Percentiles rank a stretch among this genome's conserved stretches.
phyloP scores from a whole-genome alignment of 2,113 vertebrate species.

The Quiscalus mexicanus region DNA sequence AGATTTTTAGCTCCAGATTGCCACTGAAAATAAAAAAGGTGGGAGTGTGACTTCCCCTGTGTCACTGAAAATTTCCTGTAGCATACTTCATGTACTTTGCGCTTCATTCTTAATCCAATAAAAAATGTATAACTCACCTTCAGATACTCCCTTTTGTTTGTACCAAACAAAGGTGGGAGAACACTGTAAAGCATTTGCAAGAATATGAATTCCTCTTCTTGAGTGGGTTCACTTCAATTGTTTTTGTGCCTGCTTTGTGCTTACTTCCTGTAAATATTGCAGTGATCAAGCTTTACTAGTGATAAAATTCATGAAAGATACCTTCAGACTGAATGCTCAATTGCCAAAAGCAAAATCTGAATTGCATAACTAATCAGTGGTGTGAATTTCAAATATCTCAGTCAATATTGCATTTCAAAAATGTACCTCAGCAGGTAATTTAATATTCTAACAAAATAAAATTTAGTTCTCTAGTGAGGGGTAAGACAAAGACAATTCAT shows the following conservation, averaged over 20 bases:
- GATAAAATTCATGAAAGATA: not conserved
- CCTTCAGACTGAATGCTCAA: not conserved
- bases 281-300: not conserved
- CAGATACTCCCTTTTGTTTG: not conserved
- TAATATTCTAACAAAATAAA: not conserved
- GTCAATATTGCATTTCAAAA: not conserved
- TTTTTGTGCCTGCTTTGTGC: not conserved
- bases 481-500: not conserved
- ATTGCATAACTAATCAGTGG: not conserved
- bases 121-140: not conserved
- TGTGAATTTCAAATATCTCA: slow-evolving; percentile 2
- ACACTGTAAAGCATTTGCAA: not conserved
- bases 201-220: not conserved
- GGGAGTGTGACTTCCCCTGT: not conserved
- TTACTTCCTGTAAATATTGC: not conserved
- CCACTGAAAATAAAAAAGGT: not conserved
- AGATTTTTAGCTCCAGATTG: not conserved
- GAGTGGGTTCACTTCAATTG: not conserved
- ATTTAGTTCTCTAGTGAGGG: not conserved
- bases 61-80: not conserved
- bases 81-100: not conserved
- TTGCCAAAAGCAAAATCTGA: slow-evolving; percentile 3
- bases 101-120: not conserved
- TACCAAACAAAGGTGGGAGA: not conserved
- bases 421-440: not conserved